phyloP scores from a whole-genome alignment of 2,113 vertebrate species.

The Sinosuthora webbiana region DNA sequence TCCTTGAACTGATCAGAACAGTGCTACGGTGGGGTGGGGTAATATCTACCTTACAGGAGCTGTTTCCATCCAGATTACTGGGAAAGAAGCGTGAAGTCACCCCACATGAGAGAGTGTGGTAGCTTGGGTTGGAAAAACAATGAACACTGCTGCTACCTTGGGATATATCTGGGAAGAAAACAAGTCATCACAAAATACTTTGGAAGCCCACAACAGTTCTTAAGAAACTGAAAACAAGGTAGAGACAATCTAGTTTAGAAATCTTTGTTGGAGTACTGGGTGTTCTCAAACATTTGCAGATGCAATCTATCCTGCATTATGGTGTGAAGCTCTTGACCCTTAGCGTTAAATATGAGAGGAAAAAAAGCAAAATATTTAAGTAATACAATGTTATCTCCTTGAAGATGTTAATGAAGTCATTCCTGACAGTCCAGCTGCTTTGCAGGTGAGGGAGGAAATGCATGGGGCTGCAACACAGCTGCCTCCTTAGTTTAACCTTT shows the following conservation, averaged over 20 bases:
- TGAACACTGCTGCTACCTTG: constrained; percentile 82
- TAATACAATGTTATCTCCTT: not conserved
- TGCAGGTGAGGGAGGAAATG: not conserved
- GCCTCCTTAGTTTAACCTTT: not conserved
- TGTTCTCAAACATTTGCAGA: not conserved
- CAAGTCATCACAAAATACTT: constrained; percentile 72
- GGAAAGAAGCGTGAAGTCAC: constrained; percentile 84
- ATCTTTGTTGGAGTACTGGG: not conserved
- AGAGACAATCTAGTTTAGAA: not conserved
- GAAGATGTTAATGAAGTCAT: not conserved
- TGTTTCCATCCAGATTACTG: constrained; percentile 87
- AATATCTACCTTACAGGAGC: constrained; percentile 87
- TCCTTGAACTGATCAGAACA: constrained; percentile 61
- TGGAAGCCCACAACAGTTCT: constrained; percentile 3
- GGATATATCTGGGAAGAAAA: constrained; percentile 83
- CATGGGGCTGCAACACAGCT: not conserved
- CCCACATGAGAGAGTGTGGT: constrained; percentile 89
- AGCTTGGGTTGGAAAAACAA: constrained; percentile 94
- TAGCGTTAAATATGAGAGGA: not conserved
- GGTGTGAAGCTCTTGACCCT: not conserved
- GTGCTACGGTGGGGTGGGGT: not conserved
- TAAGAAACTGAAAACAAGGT: not conserved
- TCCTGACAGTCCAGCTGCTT: not conserved
- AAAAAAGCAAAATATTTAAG: not conserved
- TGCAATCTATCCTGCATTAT: not conserved